Evolutionary conservation across 2,888 invertebrate species (phyloP), one percentile per base, ranked within the genome.

Genomic region (Leptinotarsa juncta): DNA sequence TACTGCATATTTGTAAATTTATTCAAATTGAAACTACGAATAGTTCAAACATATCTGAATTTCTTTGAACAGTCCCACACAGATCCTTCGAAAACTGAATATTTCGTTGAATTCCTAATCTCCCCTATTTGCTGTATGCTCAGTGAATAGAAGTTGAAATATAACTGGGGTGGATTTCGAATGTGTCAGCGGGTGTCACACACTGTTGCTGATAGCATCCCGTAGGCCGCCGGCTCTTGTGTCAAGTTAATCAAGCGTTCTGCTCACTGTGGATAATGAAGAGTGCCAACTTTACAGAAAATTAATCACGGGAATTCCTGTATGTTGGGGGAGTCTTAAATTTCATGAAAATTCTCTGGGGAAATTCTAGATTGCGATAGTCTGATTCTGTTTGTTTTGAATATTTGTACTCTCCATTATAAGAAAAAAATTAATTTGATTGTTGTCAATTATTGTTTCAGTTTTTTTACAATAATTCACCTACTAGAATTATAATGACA

Each of bases 121-220:
- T 62, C 70, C 70, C 67, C 67, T 32, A 70, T 23, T n/a, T 53
- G 51, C 14, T 66, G 70, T 49, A 42, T 71, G 48, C 65, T 67
- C 73, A 70, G 73, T 72, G 71, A 50, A 55, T 65, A 42, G 71
- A 71, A 70, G 70, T 65, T 53, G 70, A 69, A 73, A 75, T 32
- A 62, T 62, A 62, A 75, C 72, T 66, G 75, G 77, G 72, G 75
- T 73, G 67, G 75, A 77, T 77, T 75, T 77, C 70, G 69, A 70
- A 75, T 77, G 75, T 77, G 77, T 75, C 77, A 77, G 77, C 77
- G 73, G 69, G 70, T 77, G 75, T 76, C 73, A 77, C 77, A 77
- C 73, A 77, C 74, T 73, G 72, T 68, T 70, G 77, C 65, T 70
- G 62, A 77, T 77, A 77, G 72, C 71, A 77, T 74, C 73, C 71